Evolutionary conservation across 1,140 invertebrate genomes (phyloP), one percentile per base, ranked within the genome.

Genomic region (Callitettix versicolor): DNA sequence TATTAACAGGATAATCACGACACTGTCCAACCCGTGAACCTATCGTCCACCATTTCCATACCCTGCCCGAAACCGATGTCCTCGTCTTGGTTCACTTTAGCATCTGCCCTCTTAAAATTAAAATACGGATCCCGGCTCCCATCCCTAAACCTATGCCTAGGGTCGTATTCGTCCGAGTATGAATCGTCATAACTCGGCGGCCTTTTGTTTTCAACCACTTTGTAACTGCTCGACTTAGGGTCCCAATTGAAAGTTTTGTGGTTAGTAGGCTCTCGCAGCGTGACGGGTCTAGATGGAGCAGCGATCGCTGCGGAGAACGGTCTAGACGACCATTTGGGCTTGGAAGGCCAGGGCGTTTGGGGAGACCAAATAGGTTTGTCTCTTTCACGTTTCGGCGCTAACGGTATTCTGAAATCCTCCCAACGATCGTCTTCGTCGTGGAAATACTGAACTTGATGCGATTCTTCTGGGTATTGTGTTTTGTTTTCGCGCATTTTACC

Each of bases 51-150:
- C 20, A 49, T 33, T 42, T 55, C 54, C 46, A 55, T 38, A 22
- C 54, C 54, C 20, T 55, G 26, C 20, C 54, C 54, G n/a, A 33
- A 55, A 3, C 54, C 54, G 17, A 55, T 55, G 24, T 55, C 54
- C 11, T 30, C 26, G 26, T 30, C 26, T 9, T 9, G 26, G 9
- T 30, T 30, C 26, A 4, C 3, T 4, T 9, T 9, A 30, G 26
- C 3, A 30, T 30, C 26, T 9, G 26, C 9, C 26, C 26, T 30
- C 26, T 30, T 30, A 30, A 4, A 30, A 30, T 30, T 9, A 4
- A 30, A 3, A 30, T 30, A 30, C 26, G 26, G 3, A 4, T 9
- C 9, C 9, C 26, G 3, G 9, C 9, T 4, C 26, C 9, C 26
- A 9, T 30, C 26, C 3, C 3, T 9, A 30, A 4, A 9, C 26